A percentile compares a stretch with the other conserved stretches of the same genome.
These are phyloP conservation scores for Syrista parreyssii DNA, from an alignment of 2,888 invertebrate species.

Conservation along the genomic window DNA sequence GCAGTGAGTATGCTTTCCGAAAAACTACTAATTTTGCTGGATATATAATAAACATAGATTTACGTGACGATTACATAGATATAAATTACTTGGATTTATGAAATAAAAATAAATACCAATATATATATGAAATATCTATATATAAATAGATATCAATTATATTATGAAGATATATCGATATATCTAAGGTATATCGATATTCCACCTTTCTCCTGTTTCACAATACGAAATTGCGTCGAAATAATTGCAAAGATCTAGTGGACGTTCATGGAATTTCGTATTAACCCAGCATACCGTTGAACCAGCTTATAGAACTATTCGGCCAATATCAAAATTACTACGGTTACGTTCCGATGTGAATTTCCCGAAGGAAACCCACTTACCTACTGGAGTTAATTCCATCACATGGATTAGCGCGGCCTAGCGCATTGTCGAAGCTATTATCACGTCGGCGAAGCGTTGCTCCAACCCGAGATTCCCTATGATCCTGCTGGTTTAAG, in stretches of 20 bases:
- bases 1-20: not conserved
- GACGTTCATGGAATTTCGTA: constrained; percentile 37
- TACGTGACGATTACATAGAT: no score
- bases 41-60: no score
- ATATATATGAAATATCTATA: no score
- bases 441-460: constrained; percentile 21
- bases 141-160: not conserved
- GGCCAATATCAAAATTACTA: constrained; percentile 37
- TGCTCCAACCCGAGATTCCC: not conserved
- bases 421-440: constrained; percentile 34
- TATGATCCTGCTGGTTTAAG: constrained; percentile 1
- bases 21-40: not conserved
- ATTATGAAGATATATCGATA: not conserved
- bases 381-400: constrained; percentile 28
- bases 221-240: constrained; percentile 11
- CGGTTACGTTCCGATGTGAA: constrained; percentile 12
- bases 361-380: constrained; percentile 4
- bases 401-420: constrained; percentile 24
- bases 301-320: constrained; percentile 30
- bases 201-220: not conserved
- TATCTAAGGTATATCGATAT: not conserved
- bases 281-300: constrained; percentile 28
- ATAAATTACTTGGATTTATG: not conserved
- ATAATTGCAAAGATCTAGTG: constrained; percentile 31
- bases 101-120: not conserved